Conservation (phyloP, 2,888 invertebrate species). For the Drosophila emarginata region DNA sequence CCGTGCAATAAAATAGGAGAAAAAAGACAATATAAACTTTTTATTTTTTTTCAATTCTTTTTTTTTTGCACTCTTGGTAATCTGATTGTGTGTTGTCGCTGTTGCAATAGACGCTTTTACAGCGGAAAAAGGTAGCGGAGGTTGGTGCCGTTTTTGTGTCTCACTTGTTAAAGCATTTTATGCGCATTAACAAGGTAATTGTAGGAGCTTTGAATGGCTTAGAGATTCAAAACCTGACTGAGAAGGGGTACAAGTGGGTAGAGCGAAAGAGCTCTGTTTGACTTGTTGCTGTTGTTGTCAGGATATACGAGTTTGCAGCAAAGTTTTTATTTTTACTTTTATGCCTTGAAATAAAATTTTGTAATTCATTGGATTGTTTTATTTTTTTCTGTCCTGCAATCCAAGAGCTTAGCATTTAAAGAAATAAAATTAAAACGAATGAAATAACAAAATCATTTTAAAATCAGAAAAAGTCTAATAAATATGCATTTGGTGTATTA, state of each 20-base stretch:
- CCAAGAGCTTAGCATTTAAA: conserved; percentile 1
- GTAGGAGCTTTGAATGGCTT: conserved; percentile 62
- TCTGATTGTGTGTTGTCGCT: conserved; percentile 58
- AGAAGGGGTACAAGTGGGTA: not conserved
- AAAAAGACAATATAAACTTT: conserved; percentile 33
- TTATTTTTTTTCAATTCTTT: conserved; percentile 28
- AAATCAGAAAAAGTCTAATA: too few species aligned
- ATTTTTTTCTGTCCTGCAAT: not conserved
- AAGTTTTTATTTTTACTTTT: conserved; percentile 8
- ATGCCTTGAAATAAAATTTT: conserved; percentile 13
- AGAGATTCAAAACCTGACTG: conserved; percentile 17
- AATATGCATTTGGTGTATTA: too few species aligned
- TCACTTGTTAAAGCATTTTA: conserved; percentile 61
- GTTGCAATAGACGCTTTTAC: conserved; percentile 4
- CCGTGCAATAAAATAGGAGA: conserved; percentile 50
- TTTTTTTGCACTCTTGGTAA: conserved; percentile 47
- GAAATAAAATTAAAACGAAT: not conserved
- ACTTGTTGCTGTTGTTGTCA: conserved; percentile 20
- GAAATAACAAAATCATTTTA: not conserved
- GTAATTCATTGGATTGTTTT: conserved; percentile 9
- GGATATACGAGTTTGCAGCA: not conserved
- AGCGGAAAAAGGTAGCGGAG: conserved; percentile 18
- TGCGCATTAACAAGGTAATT: conserved; percentile 68
- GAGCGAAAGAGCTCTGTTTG: conserved; percentile 15
- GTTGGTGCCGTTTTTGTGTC: conserved; percentile 25